Conservation (phyloP, 2,113 vertebrate genomes). For the Colaptes auratus region DNA sequence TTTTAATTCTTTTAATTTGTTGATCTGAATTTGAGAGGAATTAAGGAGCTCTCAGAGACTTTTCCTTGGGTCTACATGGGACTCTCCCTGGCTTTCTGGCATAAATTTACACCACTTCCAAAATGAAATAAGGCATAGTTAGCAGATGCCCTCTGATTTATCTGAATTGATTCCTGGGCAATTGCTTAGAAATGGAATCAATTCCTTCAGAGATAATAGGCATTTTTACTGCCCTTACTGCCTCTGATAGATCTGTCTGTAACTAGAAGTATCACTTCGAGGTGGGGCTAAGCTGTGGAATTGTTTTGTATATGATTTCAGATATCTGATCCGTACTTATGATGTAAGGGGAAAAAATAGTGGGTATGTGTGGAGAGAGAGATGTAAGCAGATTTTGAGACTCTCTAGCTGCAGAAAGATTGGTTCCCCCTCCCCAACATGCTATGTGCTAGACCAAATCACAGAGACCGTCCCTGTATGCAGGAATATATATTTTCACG, state of each 20-base stretch:
- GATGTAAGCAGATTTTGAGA: background rate
- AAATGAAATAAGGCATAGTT: conserved; percentile 30
- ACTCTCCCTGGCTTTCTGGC: background rate
- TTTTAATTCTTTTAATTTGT: background rate
- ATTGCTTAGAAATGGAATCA: conserved; percentile 29
- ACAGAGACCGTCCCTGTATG: background rate
- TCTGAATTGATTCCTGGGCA: conserved; percentile 22
- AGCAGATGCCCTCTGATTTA: background rate
- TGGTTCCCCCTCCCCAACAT: background rate
- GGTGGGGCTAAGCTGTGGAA: background rate
- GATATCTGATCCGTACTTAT: background rate
- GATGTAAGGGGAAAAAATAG: background rate
- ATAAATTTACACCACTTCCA: background rate
- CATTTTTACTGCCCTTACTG: background rate
- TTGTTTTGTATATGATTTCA: background rate
- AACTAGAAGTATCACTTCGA: conserved; percentile 7
- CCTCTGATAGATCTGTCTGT: conserved; percentile 5
- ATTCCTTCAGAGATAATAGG: conserved; percentile 7
- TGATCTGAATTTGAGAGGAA: background rate
- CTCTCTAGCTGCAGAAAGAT: background rate
- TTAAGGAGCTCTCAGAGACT: background rate
- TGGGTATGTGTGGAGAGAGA: background rate
- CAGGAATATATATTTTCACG: background rate
- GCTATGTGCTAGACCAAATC: background rate
- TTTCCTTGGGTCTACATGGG: background rate